Percentiles rank a stretch among this genome's conserved stretches.
phyloP scores from a whole-genome alignment of 1,140 invertebrate genomes.

The Drosophila funebris region DNA sequence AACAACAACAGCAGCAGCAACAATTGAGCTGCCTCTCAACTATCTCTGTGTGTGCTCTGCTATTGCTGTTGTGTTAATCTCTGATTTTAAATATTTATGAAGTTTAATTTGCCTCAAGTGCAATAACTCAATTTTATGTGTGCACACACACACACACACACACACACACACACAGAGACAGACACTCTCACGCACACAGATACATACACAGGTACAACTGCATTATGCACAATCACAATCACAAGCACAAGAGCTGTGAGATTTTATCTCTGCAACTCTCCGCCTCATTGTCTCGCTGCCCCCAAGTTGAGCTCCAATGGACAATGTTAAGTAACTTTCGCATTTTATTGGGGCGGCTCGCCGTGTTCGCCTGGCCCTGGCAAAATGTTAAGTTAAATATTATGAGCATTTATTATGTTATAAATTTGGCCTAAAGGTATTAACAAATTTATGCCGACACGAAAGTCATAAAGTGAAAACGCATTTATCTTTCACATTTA shows the following conservation, averaged over 20 bases:
- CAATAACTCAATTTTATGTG: conserved; percentile 83
- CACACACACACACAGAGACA: conserved; percentile 18
- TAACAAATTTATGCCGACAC: conserved; percentile 83
- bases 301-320: conserved; percentile 20
- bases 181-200: conserved; percentile 31
- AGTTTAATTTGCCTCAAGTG: conserved; percentile 84
- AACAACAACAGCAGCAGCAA: conserved; percentile 1
- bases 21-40: conserved; percentile 11
- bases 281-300: conserved; percentile 7
- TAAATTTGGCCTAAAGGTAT: conserved; percentile 83
- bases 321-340: conserved; percentile 72
- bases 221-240: conserved; percentile 45
- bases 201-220: conserved; percentile 11
- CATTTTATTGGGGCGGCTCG: conserved; percentile 64
- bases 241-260: conserved; percentile 40
- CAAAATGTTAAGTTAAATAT: conserved; percentile 81
- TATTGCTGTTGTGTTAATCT: conserved; percentile 68
- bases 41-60: conserved; percentile 12
- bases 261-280: conserved; percentile 59
- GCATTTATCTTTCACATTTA: conserved; percentile 75
- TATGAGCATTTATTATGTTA: conserved; percentile 83
- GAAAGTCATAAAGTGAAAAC: conserved; percentile 83
- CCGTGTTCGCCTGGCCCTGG: conserved; percentile 18
- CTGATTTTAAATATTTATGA: conserved; percentile 84
- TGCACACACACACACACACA: conserved; percentile 33